Evolutionary conservation across 2,888 invertebrate genomes (phyloP), one percentile per base, ranked within the genome.

Genomic region (Bursaphelenchus okinawaensis): DNA sequence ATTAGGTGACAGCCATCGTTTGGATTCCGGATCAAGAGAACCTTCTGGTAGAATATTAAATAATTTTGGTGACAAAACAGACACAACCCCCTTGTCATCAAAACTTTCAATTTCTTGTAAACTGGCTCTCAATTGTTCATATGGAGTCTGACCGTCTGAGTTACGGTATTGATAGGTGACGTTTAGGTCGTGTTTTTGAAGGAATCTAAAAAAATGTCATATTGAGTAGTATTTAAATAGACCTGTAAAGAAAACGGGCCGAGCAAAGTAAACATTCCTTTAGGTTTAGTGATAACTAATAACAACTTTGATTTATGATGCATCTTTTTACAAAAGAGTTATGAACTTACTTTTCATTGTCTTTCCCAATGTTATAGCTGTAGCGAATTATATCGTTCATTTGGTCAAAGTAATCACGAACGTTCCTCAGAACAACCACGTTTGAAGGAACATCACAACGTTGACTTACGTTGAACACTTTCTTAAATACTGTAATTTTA

Each of bases 331-430:
- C n/a, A n/a, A n/a, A n/a, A 40, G n/a, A 40, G 40, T 16, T 1
- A 16, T 12, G 2, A 3, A 16, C 60, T 51, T 23, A 59, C 60
- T 52, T 54, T 20, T 59, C 22, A 29, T 59, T 59, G 20, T 31
- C 31, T 40, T 59, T 59, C 9, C 22, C 51, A 22, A 40, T 23
- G 19, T 9, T 9, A 4, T 59, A 59, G 23, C 19, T 20, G 8
- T 59, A 59, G 8, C 60, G n/a, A 40, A 59, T 51, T 2, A 59
- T 50, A 23, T 52, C 19, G 50, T 59, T 59, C 60, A 59, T 22
- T 3, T 29, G 40, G 12, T 52, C 60, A 59, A 59, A 59, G n/a
- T 59, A 27, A 3, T 50, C 20, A 4, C 51, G 51, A n/a, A 59
- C 22, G n/a, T 59, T 22, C 16, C 60, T 54, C 23, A 59, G 56